Conservation (phyloP, 1,140 invertebrate genomes). For the Oedothorax gibbosus region DNA sequence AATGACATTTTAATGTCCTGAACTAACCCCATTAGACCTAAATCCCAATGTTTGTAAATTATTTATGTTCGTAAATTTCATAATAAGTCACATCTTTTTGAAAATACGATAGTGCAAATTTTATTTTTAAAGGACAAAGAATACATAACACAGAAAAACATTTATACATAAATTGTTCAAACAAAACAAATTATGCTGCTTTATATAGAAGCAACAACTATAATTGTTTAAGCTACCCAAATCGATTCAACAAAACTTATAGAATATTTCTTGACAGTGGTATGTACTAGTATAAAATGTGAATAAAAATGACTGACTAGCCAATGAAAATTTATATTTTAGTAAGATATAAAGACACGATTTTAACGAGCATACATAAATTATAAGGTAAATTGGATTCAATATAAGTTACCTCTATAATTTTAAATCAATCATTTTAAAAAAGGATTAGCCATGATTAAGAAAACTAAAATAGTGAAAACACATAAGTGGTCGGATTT, state of each 20-base stretch:
- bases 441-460: background rate
- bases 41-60: no score
- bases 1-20: no score
- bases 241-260: constrained; percentile 8
- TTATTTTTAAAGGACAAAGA: no score
- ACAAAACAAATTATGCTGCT: no score
- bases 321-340: constrained; percentile 42
- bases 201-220: no score
- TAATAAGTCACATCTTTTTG: no score
- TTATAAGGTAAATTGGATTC: background rate
- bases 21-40: no score
- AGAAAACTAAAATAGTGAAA: background rate
- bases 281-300: constrained; percentile 20
- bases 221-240: constrained; percentile 5
- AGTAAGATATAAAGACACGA: constrained; percentile 8
- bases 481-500: background rate
- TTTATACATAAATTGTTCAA: no score
- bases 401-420: background rate
- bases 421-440: background rate
- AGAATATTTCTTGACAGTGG: constrained; percentile 3
- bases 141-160: no score
- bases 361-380: constrained; percentile 26
- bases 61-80: no score
- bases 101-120: no score
- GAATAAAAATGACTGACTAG: constrained; percentile 53